Base-by-base conservation (phyloP, 2,888 invertebrate genomes). In the Stegana nigrithorax region DNA sequence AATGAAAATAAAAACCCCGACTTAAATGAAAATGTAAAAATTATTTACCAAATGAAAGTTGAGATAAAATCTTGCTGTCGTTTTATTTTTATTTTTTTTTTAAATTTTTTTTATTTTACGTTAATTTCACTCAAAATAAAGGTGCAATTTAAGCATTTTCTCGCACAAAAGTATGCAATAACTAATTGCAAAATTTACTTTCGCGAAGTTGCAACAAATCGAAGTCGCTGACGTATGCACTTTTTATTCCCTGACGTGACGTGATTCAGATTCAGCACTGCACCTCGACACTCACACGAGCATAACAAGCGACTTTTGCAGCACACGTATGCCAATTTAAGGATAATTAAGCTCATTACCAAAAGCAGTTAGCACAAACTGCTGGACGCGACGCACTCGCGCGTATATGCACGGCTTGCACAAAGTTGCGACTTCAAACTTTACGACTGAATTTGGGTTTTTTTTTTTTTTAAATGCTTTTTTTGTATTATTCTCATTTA, bases 341-440 rank as follows among this genome's bases (percentile, higher is more conserved):
- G 76, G 75, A 72, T 79, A 81, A 81, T 81, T 81, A 80, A 80
- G 80, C 81, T 78, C 75, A 81, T 81, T 81, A 80, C 72, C 74
- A 70, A 64, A 71, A 67, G 73, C 67, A 69, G 67, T 72, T 73
- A 71, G 67, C 70, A 67, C 25, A 5, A 19, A 19, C 19, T 10
- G 25, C n/a, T 10, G 19, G 14, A 10, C 26, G 12, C 26, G 29
- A 10, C n/a, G n/a, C n/a, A n/a, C n/a, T n/a, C n/a, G n/a, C n/a
- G n/a, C n/a, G n/a, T n/a, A n/a, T n/a, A n/a, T n/a, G n/a, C n/a
- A n/a, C n/a, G n/a, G n/a, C n/a, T n/a, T n/a, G n/a, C n/a, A n/a
- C n/a, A n/a, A n/a, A n/a, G n/a, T n/a, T n/a, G n/a, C n/a, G n/a
- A n/a, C n/a, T n/a, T n/a, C n/a, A n/a, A n/a, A n/a, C n/a, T n/a